Evolutionary conservation across 2,888 invertebrate genomes (phyloP).

Genomic region (Caenorhabditis sinica): DNA sequence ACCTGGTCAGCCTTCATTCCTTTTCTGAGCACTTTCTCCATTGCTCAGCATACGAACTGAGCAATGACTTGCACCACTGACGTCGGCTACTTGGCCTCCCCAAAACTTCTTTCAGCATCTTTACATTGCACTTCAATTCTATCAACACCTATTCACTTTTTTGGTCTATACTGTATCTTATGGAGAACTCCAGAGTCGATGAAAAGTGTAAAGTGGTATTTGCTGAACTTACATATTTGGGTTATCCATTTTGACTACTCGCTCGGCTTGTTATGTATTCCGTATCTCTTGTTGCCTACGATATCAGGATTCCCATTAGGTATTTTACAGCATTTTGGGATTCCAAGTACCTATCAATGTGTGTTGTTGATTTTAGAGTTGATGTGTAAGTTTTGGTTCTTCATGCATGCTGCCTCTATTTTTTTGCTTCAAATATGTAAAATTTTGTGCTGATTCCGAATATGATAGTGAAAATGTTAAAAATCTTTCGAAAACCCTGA

Average conservation of each 20-base stretch:
- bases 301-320: not conserved
- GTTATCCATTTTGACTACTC: constrained; percentile 1
- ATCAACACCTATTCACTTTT: constrained; percentile 16
- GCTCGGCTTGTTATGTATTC: not conserved
- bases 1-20: too few relatives aligned
- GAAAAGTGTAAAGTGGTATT: constrained; percentile 21
- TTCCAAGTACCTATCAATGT: not conserved
- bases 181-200: constrained; percentile 23
- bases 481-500: too few relatives aligned
- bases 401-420: too few relatives aligned
- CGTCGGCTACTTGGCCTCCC: not conserved
- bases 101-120: not conserved
- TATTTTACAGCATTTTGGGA: not conserved
- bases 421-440: too few relatives aligned
- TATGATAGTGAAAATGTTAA: too few relatives aligned
- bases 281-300: not conserved
- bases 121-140: not conserved
- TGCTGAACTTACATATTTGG: not conserved
- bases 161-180: constrained; percentile 20
- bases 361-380: too few relatives aligned
- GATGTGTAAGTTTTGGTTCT: too few relatives aligned
- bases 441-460: too few relatives aligned
- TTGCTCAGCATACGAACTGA: not conserved
- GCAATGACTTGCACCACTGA: too few relatives aligned
- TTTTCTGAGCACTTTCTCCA: not conserved